Percentiles rank a stretch among this genome's conserved stretches.
Conservation (phyloP, 2,888 invertebrate species). For the Tetragonula carbonaria region DNA sequence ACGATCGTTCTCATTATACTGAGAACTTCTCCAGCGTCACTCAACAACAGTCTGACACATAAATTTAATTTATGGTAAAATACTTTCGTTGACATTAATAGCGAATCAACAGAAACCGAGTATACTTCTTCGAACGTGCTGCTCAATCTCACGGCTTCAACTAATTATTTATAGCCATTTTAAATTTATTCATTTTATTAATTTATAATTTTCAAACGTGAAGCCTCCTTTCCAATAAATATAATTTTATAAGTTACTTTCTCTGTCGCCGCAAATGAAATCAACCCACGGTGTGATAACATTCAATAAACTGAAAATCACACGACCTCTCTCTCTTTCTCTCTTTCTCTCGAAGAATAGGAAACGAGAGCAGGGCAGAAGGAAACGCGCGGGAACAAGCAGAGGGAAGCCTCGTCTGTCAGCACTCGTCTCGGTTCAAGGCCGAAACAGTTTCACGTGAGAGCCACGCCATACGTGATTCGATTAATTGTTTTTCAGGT, state of each 20-base stretch:
- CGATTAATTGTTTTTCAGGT: constrained; percentile 72
- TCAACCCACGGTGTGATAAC: too few relatives aligned
- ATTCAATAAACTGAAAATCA: too few relatives aligned
- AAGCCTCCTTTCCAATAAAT: not conserved
- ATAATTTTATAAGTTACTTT: not conserved
- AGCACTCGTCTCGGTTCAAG: constrained; percentile 70
- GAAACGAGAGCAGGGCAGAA: not conserved
- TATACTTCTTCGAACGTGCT: not conserved
- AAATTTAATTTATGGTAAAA: not conserved
- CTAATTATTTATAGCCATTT: not conserved
- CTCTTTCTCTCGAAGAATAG: not conserved
- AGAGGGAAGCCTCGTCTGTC: constrained; percentile 21
- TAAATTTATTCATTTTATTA: too few relatives aligned
- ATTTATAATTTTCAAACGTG: too few relatives aligned
- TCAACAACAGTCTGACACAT: not conserved
- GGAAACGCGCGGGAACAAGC: not conserved
- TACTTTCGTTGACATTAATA: not conserved
- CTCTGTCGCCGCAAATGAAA: not conserved
- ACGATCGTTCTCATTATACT: too few relatives aligned
- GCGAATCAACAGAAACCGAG: not conserved
- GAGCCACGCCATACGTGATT: constrained; percentile 67
- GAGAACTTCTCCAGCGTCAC: too few relatives aligned
- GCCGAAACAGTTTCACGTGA: constrained; percentile 67
- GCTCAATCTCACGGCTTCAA: not conserved
- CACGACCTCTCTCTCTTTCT: too few relatives aligned